phyloP scores from a whole-genome alignment of 1,140 invertebrate species.

The Hyphantria cunea region DNA sequence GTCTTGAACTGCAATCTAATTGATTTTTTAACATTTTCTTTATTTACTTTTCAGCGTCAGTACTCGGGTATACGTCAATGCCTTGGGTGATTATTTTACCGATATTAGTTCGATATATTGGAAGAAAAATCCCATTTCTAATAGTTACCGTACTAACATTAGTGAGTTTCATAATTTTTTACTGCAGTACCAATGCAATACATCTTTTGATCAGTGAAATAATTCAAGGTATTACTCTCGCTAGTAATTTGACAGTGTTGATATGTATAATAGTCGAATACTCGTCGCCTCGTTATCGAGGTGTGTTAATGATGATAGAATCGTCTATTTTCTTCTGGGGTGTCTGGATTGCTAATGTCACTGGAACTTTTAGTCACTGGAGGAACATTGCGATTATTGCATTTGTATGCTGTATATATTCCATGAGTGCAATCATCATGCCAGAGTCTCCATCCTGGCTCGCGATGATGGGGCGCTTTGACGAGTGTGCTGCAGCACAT shows the following conservation, averaged over 20 bases:
- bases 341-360: slow-evolving; percentile 38
- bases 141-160: slow-evolving; percentile 30
- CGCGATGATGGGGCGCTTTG: slow-evolving; percentile 33
- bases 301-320: slow-evolving; percentile 46
- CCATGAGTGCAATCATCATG: slow-evolving; percentile 18
- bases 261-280: slow-evolving; percentile 47
- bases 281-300: slow-evolving; percentile 41
- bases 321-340: slow-evolving; percentile 45
- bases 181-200: slow-evolving; percentile 34
- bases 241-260: slow-evolving; percentile 27
- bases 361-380: slow-evolving; percentile 32
- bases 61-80: slow-evolving; percentile 34
- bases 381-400: slow-evolving; percentile 34
- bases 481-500: slow-evolving; percentile 30
- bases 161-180: slow-evolving; percentile 37
- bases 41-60: slow-evolving; percentile 41
- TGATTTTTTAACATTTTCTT: too few species aligned
- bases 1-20: too few species aligned
- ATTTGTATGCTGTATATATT: slow-evolving; percentile 29
- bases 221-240: slow-evolving; percentile 29
- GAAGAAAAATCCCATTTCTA: slow-evolving; percentile 38
- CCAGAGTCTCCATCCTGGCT: slow-evolving; percentile 39
- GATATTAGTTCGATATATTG: slow-evolving; percentile 33
- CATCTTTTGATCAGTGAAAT: slow-evolving; percentile 44
- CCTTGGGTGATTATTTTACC: slow-evolving; percentile 38